Conservation (phyloP, 2,797 vertebrate species). For the Anableps anableps region DNA sequence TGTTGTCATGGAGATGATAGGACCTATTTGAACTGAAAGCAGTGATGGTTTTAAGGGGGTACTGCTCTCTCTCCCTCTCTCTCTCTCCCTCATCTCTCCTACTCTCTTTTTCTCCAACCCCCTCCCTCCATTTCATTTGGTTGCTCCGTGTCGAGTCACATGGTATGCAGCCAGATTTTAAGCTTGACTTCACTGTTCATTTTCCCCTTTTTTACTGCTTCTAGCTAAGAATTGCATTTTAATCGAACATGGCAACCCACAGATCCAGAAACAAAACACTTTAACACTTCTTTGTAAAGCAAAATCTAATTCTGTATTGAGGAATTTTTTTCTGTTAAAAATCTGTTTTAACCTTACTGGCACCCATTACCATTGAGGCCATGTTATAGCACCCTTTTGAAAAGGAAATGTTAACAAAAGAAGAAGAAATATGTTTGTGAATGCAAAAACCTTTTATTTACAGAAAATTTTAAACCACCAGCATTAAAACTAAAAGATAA, state of each 20-base stretch:
- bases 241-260: constrained; percentile 48
- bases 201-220: constrained; percentile 22
- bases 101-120: constrained; percentile 20
- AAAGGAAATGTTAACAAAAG: constrained; percentile 47
- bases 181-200: constrained; percentile 73
- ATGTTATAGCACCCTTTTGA: constrained; percentile 46
- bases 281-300: constrained; percentile 28
- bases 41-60: constrained; percentile 87
- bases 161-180: constrained; percentile 79
- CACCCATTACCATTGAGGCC: constrained; percentile 42
- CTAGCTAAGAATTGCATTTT: constrained; percentile 60
- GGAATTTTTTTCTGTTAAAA: background rate
- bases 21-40: constrained; percentile 94
- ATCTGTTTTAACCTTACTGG: constrained; percentile 20
- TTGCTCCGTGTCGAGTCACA: constrained; percentile 74
- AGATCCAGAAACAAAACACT: constrained; percentile 29
- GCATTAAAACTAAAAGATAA: background rate
- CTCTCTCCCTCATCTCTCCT: constrained; percentile 31
- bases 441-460: background rate
- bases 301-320: constrained; percentile 36
- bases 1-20: constrained; percentile 98
- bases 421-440: constrained; percentile 48
- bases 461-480: background rate
- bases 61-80: constrained; percentile 59
- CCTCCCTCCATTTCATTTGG: constrained; percentile 60